phyloP scores from a whole-genome alignment of 2,888 invertebrate genomes.

The Napeogenes sylphis region DNA sequence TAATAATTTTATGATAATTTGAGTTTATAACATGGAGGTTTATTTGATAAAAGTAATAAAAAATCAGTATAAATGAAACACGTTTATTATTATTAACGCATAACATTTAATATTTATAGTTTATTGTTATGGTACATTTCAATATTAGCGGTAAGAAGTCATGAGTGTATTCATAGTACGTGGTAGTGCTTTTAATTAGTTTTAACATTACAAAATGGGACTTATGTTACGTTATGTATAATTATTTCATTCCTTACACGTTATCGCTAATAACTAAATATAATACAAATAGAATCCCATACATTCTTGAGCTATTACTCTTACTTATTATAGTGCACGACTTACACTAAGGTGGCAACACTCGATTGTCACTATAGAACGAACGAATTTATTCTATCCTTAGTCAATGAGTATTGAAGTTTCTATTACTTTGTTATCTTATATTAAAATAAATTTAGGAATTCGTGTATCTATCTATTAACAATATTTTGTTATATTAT shows the following conservation, averaged over 20 bases:
- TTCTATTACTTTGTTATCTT: constrained; percentile 68
- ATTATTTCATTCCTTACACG: constrained; percentile 50
- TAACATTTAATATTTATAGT: constrained; percentile 82
- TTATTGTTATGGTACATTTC: constrained; percentile 79
- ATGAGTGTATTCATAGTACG: constrained; percentile 75
- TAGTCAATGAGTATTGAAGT: constrained; percentile 30
- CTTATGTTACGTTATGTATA: constrained; percentile 55
- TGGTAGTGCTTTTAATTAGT: constrained; percentile 73
- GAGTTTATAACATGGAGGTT: too few relatives aligned
- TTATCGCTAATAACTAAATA: constrained; percentile 44
- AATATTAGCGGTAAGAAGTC: constrained; percentile 76
- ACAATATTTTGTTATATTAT: constrained; percentile 65
- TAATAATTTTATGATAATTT: too few relatives aligned
- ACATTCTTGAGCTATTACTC: constrained; percentile 67
- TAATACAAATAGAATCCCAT: constrained; percentile 58
- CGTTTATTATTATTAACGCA: constrained; percentile 81
- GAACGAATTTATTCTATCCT: constrained; percentile 28
- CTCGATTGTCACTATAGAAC: constrained; percentile 21
- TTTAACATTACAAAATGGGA: constrained; percentile 75
- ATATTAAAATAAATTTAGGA: constrained; percentile 64
- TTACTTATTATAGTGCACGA: constrained; percentile 63
- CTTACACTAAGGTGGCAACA: constrained; percentile 56
- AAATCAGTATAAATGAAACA: constrained; percentile 51
- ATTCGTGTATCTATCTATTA: constrained; percentile 58
- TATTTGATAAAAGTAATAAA: constrained; percentile 11